These are phyloP conservation scores for Eristalinus aeneus DNA, from an alignment of 2,888 invertebrate species.

Conservation along the genomic window DNA sequence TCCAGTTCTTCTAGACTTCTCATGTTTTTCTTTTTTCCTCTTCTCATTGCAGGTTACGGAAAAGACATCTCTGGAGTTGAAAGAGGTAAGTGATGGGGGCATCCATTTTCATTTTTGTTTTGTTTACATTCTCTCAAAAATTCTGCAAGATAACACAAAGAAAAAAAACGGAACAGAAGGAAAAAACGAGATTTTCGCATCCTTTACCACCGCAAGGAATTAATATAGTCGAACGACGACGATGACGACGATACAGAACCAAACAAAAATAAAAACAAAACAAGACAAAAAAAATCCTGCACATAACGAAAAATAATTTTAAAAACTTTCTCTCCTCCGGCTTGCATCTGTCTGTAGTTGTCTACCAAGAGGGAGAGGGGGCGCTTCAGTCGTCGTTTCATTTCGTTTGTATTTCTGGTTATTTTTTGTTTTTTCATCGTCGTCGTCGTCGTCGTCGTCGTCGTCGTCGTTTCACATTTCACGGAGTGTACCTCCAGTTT, in stretches of 20 bases:
- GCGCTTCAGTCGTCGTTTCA: slow-evolving; percentile 17
- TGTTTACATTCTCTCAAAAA: slow-evolving; percentile 33
- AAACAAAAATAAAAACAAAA: slow-evolving; percentile 21
- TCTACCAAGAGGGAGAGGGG: slow-evolving; percentile 19
- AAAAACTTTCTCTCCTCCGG: slow-evolving; percentile 41
- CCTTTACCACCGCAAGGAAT: slow-evolving; percentile 56
- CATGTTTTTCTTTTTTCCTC: slow-evolving; percentile 58
- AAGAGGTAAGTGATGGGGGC: slow-evolving; percentile 77
- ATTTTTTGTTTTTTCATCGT: not conserved
- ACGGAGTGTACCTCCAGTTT: slow-evolving; percentile 3
- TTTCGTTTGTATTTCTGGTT: not conserved
- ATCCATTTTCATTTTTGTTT: slow-evolving; percentile 35
- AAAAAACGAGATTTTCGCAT: slow-evolving; percentile 1
- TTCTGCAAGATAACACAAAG: slow-evolving; percentile 15
- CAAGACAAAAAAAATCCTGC: slow-evolving; percentile 28
- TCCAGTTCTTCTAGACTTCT: not conserved
- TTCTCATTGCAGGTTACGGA: slow-evolving; percentile 83
- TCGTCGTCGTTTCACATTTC: not conserved
- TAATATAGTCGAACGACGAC: slow-evolving; percentile 57
- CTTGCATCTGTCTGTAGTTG: slow-evolving; percentile 37
- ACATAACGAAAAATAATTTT: slow-evolving; percentile 51
- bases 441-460: not conserved
- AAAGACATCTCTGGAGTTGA: slow-evolving; percentile 81
- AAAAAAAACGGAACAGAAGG: not conserved
- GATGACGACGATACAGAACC: slow-evolving; percentile 1